Evolutionary conservation across 1,140 invertebrate species (phyloP).

Genomic region (Papilio polyxenes): DNA sequence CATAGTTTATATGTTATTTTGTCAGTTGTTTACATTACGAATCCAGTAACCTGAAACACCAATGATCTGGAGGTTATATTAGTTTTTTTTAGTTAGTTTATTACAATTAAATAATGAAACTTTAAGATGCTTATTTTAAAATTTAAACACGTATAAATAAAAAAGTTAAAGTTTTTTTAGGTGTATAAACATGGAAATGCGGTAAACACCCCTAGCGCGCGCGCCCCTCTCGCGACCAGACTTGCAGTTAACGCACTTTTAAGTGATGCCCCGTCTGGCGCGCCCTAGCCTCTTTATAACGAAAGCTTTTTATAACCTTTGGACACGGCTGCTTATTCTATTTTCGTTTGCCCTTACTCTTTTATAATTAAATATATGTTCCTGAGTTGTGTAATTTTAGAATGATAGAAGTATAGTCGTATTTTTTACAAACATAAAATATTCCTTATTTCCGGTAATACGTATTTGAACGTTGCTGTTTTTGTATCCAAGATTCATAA

Average conservation of each 20-base stretch:
- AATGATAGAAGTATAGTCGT: background rate
- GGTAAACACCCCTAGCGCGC: background rate
- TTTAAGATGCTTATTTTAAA: background rate
- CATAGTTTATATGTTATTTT: background rate
- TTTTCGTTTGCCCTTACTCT: background rate
- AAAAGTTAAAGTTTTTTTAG: background rate
- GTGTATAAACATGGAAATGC: background rate
- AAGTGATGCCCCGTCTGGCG: slow-evolving; percentile 10
- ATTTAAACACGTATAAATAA: background rate
- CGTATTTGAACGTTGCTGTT: too few species aligned
- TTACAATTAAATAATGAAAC: background rate
- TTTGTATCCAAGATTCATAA: too few species aligned
- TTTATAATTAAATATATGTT: background rate
- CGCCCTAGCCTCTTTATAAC: background rate
- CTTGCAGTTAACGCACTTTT: slow-evolving; percentile 20
- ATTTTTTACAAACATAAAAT: background rate
- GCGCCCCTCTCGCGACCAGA: background rate
- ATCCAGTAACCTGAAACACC: background rate
- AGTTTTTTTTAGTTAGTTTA: background rate
- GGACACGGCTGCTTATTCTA: background rate
- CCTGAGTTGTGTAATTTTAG: background rate
- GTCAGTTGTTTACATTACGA: background rate
- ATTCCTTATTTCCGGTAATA: too few species aligned
- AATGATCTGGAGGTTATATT: background rate
- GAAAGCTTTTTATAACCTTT: background rate